phyloP scores from a whole-genome alignment of 2,113 vertebrate genomes.

The human (Homo sapiens) region DNA sequence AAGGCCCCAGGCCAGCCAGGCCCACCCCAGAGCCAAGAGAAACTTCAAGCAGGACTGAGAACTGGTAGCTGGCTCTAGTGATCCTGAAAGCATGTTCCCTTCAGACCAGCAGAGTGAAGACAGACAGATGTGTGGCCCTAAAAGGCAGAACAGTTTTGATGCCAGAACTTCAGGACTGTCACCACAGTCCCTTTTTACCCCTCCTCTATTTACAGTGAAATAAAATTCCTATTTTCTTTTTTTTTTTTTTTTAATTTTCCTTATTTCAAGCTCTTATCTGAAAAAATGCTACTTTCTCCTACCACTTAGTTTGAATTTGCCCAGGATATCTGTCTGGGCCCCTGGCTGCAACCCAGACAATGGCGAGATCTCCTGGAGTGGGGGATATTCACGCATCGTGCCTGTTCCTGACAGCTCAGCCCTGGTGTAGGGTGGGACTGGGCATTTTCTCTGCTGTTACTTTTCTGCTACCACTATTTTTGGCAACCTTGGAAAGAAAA shows the following conservation, averaged over 20 bases:
- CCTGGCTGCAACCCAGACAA: constrained; percentile 25
- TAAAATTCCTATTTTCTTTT: background rate
- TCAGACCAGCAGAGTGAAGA: background rate
- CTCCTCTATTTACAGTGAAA: background rate
- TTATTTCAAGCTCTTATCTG: too few species aligned
- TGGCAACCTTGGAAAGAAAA: constrained; percentile 34
- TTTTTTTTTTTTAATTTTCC: too few species aligned
- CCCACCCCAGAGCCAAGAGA: constrained; percentile 12
- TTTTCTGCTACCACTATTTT: constrained; percentile 40
- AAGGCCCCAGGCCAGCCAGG: background rate
- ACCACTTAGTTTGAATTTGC: background rate
- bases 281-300: background rate
- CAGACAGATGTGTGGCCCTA: background rate
- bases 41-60: background rate
- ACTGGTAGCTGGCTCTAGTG: background rate
- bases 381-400: background rate
- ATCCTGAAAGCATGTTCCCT: background rate
- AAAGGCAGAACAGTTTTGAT: background rate
- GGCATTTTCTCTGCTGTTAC: background rate
- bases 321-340: background rate
- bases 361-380: background rate
- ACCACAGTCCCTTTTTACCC: background rate
- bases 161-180: constrained; percentile 16
- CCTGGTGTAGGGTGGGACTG: background rate
- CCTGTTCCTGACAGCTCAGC: background rate